Evolutionary conservation across 2,113 vertebrate genomes (phyloP), one percentile per base, ranked within the genome.

Genomic region (Colius striatus): DNA sequence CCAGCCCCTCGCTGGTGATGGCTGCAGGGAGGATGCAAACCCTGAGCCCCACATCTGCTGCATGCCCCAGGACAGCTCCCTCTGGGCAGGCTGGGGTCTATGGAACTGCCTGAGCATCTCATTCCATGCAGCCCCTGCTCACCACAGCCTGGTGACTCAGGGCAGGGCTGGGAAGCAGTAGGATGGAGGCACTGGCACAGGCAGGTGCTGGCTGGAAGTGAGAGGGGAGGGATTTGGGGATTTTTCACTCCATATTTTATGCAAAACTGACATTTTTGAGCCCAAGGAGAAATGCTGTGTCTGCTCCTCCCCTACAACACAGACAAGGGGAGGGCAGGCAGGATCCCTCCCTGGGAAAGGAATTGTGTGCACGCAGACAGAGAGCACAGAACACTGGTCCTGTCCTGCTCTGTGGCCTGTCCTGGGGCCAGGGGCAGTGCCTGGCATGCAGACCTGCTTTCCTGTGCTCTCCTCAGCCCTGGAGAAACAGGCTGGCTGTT

Each of bases 1-100:
- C 32, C 32, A 84, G 30, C 14, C n/a, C 51, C 38, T 63, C 5
- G 3, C 58, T 30, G 57, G 58, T 55, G 48, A 7, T 5, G 36
- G 32, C 47, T 53, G 36, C 36, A 25, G 38, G 32, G 43, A 55
- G 30, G 80, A 20, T 11, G 41, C 34, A 19, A 54, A 51, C 3
- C 9, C 32, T 0, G 0, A 14, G 18, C 36, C 66, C 57, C 45
- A 1, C 70, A 16, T 1, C 21, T 7, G 2, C 6, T 4, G 3
- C 3, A 1, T 3, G 8, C 61, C 2, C 14, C 61, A 34, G 55
- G 17, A 61, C 32, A 8, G 21, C 29, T 47, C 4, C 15, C 34
- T 4, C 11, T 4, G 0, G 8, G 36, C 65, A 9, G 19, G 0
- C 9, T 0, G 3, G 16, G 41, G 16, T 12, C 45, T 1, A 1